These are phyloP conservation scores for Synergus umbraculus DNA, from an alignment of 2,888 invertebrate species.

Conservation along the genomic window DNA sequence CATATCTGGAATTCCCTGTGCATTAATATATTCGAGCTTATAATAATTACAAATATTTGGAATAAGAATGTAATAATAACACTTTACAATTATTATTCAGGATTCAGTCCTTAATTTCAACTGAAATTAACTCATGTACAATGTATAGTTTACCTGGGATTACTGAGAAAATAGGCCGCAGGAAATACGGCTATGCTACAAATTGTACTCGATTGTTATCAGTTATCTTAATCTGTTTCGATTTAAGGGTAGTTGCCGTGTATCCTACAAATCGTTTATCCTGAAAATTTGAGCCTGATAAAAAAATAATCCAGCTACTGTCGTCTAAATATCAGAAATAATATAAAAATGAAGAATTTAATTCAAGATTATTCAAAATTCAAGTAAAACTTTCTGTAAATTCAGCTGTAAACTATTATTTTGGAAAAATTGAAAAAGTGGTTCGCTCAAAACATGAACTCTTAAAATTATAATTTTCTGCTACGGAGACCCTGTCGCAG, in stretches of 20 bases:
- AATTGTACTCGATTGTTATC: slow-evolving; percentile 26
- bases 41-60: neutral
- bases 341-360: too few relatives aligned
- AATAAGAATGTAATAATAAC: neutral
- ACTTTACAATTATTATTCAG: slow-evolving; percentile 14
- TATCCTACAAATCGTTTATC: neutral
- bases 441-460: slow-evolving; percentile 56
- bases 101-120: neutral
- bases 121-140: slow-evolving; percentile 18
- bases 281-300: too few relatives aligned
- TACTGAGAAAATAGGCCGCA: neutral
- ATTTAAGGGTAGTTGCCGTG: neutral
- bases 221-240: slow-evolving; percentile 24
- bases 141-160: slow-evolving; percentile 6
- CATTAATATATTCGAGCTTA: neutral
- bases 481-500: slow-evolving; percentile 79
- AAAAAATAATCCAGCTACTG: too few relatives aligned
- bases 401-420: neutral
- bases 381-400: too few relatives aligned
- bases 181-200: slow-evolving; percentile 20
- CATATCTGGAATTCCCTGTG: neutral
- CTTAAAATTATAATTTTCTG: slow-evolving; percentile 67
- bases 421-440: slow-evolving; percentile 59
- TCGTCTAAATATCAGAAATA: too few relatives aligned
- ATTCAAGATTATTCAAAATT: too few relatives aligned